phyloP scores from a whole-genome alignment of 64 coral and sea anemone species.

The Trachythela sp. region DNA sequence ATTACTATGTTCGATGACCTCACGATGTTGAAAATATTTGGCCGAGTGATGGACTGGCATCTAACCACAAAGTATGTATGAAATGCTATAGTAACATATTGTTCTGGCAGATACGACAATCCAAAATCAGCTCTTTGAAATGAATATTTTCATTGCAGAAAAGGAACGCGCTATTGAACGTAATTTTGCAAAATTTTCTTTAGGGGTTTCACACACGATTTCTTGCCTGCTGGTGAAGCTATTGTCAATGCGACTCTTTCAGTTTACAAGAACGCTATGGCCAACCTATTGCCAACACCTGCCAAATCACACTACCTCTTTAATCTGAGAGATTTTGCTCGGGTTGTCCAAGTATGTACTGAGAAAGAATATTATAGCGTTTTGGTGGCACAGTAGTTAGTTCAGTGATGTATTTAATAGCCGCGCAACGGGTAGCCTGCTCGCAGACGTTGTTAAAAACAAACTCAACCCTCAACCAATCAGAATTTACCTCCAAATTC shows the following conservation, averaged over 20 bases:
- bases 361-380: neutral
- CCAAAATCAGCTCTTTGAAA: no score
- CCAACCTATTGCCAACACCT: conserved; percentile 79
- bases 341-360: conserved; percentile 74
- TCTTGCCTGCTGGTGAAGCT: conserved; percentile 71
- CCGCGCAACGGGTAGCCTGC: no score
- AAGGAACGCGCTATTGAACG: no score
- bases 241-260: conserved; percentile 68
- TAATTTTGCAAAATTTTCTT: neutral
- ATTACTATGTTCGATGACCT: conserved; percentile 93
- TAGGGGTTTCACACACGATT: conserved; percentile 91
- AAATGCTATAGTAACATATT: neutral
- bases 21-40: conserved; percentile 96
- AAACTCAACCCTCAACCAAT: no score
- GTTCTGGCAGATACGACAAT: no score
- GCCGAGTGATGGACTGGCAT: conserved; percentile 97
- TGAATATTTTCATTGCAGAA: no score
- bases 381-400: no score
- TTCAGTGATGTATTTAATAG: no score
- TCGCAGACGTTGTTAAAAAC: no score
- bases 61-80: conserved; percentile 81
- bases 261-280: conserved; percentile 88
- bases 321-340: conserved; percentile 94
- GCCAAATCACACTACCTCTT: conserved; percentile 98
- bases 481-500: no score